Conservation (phyloP, 2,888 invertebrate genomes). For the Dione juno region DNA sequence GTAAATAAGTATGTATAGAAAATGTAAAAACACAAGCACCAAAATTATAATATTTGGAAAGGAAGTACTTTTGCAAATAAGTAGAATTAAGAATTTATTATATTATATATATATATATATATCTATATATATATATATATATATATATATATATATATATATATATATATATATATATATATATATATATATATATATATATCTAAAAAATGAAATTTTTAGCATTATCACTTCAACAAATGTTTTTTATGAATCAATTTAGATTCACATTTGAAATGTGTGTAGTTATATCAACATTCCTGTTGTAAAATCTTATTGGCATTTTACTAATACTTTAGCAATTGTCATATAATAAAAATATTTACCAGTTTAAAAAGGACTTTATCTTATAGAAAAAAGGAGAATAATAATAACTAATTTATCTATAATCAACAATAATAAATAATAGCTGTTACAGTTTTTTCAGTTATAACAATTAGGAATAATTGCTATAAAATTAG, state of each 20-base stretch:
- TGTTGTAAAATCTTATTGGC: neutral
- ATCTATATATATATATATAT: too few species aligned
- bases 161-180: too few species aligned
- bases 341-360: neutral
- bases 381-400: constrained; percentile 4
- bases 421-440: neutral
- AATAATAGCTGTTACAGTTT: constrained; percentile 3
- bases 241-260: neutral
- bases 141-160: too few species aligned
- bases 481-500: neutral
- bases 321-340: neutral
- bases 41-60: too few species aligned
- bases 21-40: too few species aligned
- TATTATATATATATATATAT: too few species aligned
- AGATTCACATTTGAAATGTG: neutral
- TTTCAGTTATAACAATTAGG: neutral
- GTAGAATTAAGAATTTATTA: too few species aligned
- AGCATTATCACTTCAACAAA: too few species aligned
- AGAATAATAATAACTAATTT: neutral
- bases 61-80: too few species aligned
- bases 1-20: too few species aligned
- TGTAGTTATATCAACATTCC: neutral
- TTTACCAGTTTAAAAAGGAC: neutral
- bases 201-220: too few species aligned
- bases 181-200: too few species aligned